Evolutionary conservation across 2,113 vertebrate species (phyloP).

Genomic region (Poeciliopsis turrubarensis): DNA sequence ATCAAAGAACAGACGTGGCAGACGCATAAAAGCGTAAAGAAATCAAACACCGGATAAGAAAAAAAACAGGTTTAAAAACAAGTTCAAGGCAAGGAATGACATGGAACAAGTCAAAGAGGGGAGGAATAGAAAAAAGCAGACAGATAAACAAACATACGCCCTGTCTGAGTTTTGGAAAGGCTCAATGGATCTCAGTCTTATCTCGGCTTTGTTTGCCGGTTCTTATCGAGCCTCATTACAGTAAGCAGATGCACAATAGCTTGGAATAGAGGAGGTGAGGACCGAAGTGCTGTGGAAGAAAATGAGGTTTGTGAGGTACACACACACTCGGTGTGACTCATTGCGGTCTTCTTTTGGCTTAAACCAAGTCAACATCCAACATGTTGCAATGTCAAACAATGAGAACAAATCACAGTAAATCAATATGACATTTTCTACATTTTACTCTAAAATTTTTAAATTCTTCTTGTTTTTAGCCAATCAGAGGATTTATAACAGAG

Average conservation of each 20-base stretch:
- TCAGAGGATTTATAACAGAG: neutral
- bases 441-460: slow-evolving; percentile 1
- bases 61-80: slow-evolving; percentile 22
- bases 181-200: slow-evolving; percentile 61
- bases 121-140: slow-evolving; percentile 47
- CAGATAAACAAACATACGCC: slow-evolving; percentile 70
- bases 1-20: neutral
- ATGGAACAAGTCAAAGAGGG: slow-evolving; percentile 11
- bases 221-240: slow-evolving; percentile 46
- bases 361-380: neutral
- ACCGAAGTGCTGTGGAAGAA: neutral
- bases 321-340: slow-evolving; percentile 18
- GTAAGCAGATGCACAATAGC: slow-evolving; percentile 26
- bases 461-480: neutral
- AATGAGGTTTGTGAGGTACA: neutral
- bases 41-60: slow-evolving; percentile 14
- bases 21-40: neutral
- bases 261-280: slow-evolving; percentile 8
- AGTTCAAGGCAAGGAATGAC: slow-evolving; percentile 30
- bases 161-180: slow-evolving; percentile 61
- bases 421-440: neutral
- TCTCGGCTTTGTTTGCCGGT: slow-evolving; percentile 30
- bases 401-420: neutral
- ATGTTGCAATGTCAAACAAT: neutral
- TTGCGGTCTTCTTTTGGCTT: slow-evolving; percentile 17